Base-by-base conservation (phyloP, 2,113 vertebrate genomes). In the Cebus imitator region DNA sequence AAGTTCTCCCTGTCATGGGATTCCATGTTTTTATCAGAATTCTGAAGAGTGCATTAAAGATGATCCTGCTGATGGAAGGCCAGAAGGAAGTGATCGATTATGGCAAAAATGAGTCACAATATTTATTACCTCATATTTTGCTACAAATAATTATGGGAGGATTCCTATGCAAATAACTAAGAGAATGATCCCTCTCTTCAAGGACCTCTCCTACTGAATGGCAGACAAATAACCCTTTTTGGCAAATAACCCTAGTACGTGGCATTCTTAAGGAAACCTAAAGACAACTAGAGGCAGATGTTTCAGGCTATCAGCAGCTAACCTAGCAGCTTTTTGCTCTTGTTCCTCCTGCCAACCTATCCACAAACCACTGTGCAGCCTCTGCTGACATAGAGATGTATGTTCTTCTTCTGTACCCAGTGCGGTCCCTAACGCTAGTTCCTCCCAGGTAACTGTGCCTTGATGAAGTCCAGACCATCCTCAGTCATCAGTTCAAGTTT, bases 401-500 rank as follows among this genome's bases (percentile, higher is more conserved):
- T 23, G 30, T 7, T 40, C 43, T 58, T 35, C 3, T 21, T 45
- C 82, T 43, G 16, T 7, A 5, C 48, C 64, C 11, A 12, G 13
- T 3, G 30, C 5, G 0, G 30, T 68, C 7, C 32, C 32, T 8
- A 35, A 68, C 66, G n/a, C 66, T 68, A 35, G 37, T 7, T 11
- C 21, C n/a, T 52, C 8, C 18, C 25, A 10, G 20, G 7, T 1
- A 8, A 78, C 68, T 1, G 7, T 40, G 25, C 12, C 0, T 16
- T 6, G 23, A 61, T 52, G 8, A 87, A 72, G 79, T 6, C 5
- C 61, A 55, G 50, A 17, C 32, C 61, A 23, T 17, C 25, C 16
- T 35, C 32, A 81, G 50, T 27, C 32, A 9, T 18, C 52, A 27
- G 32, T 84, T 48, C 4, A 73, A 64, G 20, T 84, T 48, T 66